Base-by-base conservation (phyloP, 2,797 vertebrate species). In the Numenius phaeopus region DNA sequence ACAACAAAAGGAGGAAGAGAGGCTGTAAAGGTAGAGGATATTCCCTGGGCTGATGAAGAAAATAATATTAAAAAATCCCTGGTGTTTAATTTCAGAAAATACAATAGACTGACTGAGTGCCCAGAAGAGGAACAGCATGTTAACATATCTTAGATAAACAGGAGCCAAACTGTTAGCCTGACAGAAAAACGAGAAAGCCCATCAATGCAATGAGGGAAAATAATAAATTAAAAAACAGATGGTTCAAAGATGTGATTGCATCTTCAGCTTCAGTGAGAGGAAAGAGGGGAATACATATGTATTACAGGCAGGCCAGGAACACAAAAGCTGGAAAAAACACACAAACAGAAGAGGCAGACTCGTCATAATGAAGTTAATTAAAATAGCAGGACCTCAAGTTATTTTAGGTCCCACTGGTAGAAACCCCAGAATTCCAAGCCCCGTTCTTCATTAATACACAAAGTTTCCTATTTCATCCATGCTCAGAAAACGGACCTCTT, bases 321-420 rank as follows among this genome's bases (percentile, higher is more conserved):
- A 97, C 94, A 94, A 97, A 97, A 97, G 90, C 95, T 96, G 94
- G 94, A 77, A 92, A 92, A 97, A 96, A 65, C 94, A 29, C 44
- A 44, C 21, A 6, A 93, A 90, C 84, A 67, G 86, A 96, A 81
- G 89, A 90, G 61, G 78, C 89, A 95, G 89, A 47, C 76, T 97
- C 19, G 5, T 97, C 91, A 77, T 77, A 92, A 89, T 92, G 66
- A 84, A 96, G 92, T 97, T 98, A 97, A 98, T 98, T 98, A 97
- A 96, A 97, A 96, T 85, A 97, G 83, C 82, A 96, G 96, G 90
- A 96, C 49, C 94, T 96, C 69, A 49, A 81, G 78, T 87, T 97
- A 96, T 96, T 97, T 98, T 97, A 91, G 93, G 75, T 95, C 82
- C 52, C 42, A 34, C 30, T 61, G 69, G 80, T 81, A 85, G 65